A percentile compares a stretch with the other conserved stretches of the same genome.
These are phyloP conservation scores for Cephus nigrinus DNA, from an alignment of 2,888 invertebrate genomes.

Conservation along the genomic window DNA sequence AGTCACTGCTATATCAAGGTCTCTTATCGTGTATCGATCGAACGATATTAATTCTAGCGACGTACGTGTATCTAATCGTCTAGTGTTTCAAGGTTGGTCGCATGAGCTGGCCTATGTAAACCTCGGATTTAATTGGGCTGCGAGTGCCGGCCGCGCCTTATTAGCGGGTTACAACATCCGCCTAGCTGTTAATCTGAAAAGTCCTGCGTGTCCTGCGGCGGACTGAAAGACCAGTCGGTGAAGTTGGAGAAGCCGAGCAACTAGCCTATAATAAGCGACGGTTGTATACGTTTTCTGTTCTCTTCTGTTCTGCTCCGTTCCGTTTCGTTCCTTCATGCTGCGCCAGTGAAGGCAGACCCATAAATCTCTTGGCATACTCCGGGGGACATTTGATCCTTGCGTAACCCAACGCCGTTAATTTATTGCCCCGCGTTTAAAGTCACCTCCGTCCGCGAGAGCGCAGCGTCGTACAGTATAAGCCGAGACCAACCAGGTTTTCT, in stretches of 20 bases:
- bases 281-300: constrained; percentile 41
- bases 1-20: background rate
- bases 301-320: constrained; percentile 54
- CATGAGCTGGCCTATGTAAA: constrained; percentile 51
- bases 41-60: constrained; percentile 51
- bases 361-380: constrained; percentile 65
- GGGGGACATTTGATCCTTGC: constrained; percentile 67
- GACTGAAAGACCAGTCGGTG: constrained; percentile 29
- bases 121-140: constrained; percentile 61
- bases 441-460: constrained; percentile 60
- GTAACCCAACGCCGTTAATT: constrained; percentile 67
- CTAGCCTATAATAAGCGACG: constrained; percentile 64
- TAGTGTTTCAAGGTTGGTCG: constrained; percentile 52
- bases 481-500: constrained; percentile 41
- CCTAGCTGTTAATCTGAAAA: constrained; percentile 63
- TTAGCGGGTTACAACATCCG: constrained; percentile 62
- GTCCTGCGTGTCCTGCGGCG: constrained; percentile 62
- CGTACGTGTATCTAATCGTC: constrained; percentile 57
- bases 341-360: constrained; percentile 63
- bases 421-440: constrained; percentile 66
- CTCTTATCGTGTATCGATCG: background rate
- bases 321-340: constrained; percentile 61
- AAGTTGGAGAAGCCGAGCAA: constrained; percentile 50
- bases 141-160: constrained; percentile 60
- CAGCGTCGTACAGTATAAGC: constrained; percentile 37